Evolutionary conservation across 30 jellyfish, hydroid and myxozoan genomes (phyloP).

Genomic region (Euphysa ruthae): DNA sequence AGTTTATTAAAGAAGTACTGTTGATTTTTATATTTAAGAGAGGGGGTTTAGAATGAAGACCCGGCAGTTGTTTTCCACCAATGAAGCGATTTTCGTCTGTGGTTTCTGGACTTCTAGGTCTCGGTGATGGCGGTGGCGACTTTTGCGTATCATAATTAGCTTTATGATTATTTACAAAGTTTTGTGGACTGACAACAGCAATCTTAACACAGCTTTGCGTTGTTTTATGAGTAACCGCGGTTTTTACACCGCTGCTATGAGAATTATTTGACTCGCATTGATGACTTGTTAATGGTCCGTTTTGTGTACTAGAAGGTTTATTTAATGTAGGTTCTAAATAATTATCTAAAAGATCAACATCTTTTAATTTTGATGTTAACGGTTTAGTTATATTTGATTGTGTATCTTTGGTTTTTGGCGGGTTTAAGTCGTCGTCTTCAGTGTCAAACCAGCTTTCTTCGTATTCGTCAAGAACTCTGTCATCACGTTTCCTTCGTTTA

Average conservation of each 20-base stretch:
- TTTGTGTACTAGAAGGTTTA: conserved; percentile 34
- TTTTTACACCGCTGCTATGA: background rate
- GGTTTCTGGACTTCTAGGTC: conserved; percentile 1
- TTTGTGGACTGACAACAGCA: background rate
- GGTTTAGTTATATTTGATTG: conserved; percentile 45
- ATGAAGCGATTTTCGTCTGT: background rate
- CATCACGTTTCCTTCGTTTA: conserved; percentile 73
- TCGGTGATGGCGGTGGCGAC: background rate
- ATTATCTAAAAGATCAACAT: conserved; percentile 72
- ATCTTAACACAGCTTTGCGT: background rate
- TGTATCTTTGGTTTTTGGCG: conserved; percentile 18
- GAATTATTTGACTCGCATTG: background rate
- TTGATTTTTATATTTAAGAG: conserved; percentile 3
- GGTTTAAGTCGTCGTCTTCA: conserved; percentile 68
- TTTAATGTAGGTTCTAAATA: conserved; percentile 9
- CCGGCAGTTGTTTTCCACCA: background rate
- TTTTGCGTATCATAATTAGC: background rate
- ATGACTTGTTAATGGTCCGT: background rate
- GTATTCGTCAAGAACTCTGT: conserved; percentile 80
- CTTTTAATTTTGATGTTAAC: conserved; percentile 48
- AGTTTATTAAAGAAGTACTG: background rate
- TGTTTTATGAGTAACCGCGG: no score
- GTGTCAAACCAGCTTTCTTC: conserved; percentile 92
- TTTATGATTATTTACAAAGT: conserved; percentile 3
- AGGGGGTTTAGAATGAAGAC: conserved; percentile 5